These are phyloP conservation scores for Perdita meconis DNA, from an alignment of 2,888 invertebrate species.

Conservation along the genomic window DNA sequence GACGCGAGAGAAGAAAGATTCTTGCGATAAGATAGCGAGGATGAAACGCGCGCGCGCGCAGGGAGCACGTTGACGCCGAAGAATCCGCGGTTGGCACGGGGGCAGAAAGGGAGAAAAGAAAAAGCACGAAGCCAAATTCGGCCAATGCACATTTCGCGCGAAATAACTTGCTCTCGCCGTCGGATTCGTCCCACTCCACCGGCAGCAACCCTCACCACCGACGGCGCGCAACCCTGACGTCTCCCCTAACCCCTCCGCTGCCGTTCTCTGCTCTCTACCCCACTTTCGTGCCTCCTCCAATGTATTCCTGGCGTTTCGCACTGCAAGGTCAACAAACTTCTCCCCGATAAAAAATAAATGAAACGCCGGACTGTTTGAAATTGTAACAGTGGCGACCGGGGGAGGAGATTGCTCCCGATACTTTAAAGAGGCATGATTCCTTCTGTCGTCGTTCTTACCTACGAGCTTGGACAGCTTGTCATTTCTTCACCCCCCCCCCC, in stretches of 20 bases:
- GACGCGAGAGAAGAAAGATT: not conserved
- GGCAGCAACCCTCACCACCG: slow-evolving; percentile 55
- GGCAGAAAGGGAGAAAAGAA: slow-evolving; percentile 9
- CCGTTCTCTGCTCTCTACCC: slow-evolving; percentile 74
- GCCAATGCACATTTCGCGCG: slow-evolving; percentile 73
- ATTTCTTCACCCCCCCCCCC: too few relatives aligned
- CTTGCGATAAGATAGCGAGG: slow-evolving; percentile 7
- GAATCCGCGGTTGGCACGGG: not conserved
- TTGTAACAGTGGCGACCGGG: slow-evolving; percentile 74
- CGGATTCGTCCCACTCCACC: slow-evolving; percentile 70
- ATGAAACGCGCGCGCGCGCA: not conserved
- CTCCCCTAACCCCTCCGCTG: slow-evolving; percentile 41
- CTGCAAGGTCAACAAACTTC: slow-evolving; percentile 79
- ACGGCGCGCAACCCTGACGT: slow-evolving; percentile 49
- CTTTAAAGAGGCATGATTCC: slow-evolving; percentile 71
- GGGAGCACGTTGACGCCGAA: not conserved
- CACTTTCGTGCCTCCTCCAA: slow-evolving; percentile 75
- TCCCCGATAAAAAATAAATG: slow-evolving; percentile 77
- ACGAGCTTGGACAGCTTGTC: slow-evolving; percentile 39
- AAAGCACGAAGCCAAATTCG: slow-evolving; percentile 65
- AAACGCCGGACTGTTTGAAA: slow-evolving; percentile 76
- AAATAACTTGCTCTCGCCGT: slow-evolving; percentile 71
- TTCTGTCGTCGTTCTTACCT: slow-evolving; percentile 51
- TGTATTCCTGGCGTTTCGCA: slow-evolving; percentile 78
- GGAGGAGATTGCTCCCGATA: slow-evolving; percentile 70